Evolutionary conservation across 2,797 vertebrate genomes (phyloP).

Genomic region (Sciaenops ocellatus): DNA sequence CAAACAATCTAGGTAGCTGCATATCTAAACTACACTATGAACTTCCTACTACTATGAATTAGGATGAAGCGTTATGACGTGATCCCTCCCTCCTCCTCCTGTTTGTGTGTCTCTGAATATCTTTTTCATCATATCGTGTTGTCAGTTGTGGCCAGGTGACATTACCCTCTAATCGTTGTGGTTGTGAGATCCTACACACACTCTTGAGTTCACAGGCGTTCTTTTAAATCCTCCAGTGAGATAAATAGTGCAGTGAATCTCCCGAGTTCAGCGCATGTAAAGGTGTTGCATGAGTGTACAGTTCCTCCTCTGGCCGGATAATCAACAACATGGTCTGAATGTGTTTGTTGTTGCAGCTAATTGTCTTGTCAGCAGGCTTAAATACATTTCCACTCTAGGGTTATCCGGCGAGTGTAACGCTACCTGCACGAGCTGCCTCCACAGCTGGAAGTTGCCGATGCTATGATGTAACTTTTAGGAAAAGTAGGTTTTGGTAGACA

Average conservation of each 20-base stretch:
- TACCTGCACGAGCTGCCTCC: constrained; percentile 21
- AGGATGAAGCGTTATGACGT: background rate
- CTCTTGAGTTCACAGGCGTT: constrained; percentile 29
- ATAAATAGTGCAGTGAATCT: constrained; percentile 22
- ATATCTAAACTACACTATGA: constrained; percentile 18
- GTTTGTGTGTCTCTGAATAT: constrained; percentile 15
- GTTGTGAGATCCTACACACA: constrained; percentile 23
- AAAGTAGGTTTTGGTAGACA: constrained; percentile 24
- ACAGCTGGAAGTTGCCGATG: constrained; percentile 26
- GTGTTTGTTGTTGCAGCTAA: constrained; percentile 77
- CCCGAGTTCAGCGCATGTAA: constrained; percentile 20
- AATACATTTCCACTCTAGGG: constrained; percentile 61
- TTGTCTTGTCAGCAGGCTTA: constrained; percentile 76
- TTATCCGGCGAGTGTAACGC: constrained; percentile 26
- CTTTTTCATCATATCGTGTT: constrained; percentile 27
- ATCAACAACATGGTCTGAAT: constrained; percentile 54
- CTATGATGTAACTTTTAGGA: constrained; percentile 20
- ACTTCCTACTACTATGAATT: background rate
- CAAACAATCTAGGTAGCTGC: constrained; percentile 50
- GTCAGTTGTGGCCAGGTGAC: constrained; percentile 45
- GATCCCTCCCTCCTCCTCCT: background rate
- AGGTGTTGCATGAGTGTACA: constrained; percentile 27
- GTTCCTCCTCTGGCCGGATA: constrained; percentile 42
- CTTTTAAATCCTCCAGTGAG: constrained; percentile 25
- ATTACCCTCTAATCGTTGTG: constrained; percentile 49